Evolutionary conservation across 2,888 invertebrate species (phyloP).

Genomic region (Pardosa pseudoannulata): DNA sequence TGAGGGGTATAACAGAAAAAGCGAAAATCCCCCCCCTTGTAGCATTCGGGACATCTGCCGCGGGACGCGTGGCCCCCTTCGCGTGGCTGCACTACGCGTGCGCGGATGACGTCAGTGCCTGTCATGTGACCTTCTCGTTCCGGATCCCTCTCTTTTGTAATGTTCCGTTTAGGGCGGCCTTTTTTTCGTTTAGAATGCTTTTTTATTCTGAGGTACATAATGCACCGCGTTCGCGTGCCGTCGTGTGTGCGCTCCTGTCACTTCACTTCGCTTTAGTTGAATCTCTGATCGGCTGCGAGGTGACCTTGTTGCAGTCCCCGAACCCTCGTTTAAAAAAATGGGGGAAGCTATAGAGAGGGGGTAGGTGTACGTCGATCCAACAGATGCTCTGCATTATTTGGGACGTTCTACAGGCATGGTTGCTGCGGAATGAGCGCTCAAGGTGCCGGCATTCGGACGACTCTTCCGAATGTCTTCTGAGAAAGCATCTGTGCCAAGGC

Average conservation of each 20-base stretch:
- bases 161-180: background rate
- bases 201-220: constrained; percentile 15
- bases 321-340: too few species aligned
- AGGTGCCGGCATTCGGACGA: too few species aligned
- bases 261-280: background rate
- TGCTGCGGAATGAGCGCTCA: too few species aligned
- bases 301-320: constrained; percentile 19
- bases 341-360: too few species aligned
- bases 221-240: background rate
- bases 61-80: constrained; percentile 24
- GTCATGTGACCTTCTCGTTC: constrained; percentile 2
- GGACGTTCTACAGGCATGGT: background rate
- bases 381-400: background rate
- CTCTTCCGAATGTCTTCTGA: too few species aligned
- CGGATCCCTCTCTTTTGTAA: constrained; percentile 15
- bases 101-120: constrained; percentile 18
- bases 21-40: constrained; percentile 28
- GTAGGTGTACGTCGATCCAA: background rate
- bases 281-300: background rate
- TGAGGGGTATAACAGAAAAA: constrained; percentile 20
- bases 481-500: too few species aligned
- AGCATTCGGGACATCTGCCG: constrained; percentile 46
- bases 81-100: constrained; percentile 57
- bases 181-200: background rate
- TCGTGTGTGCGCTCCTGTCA: background rate